Base-by-base conservation (phyloP, 2,113 vertebrate species). In the Spheniscus mendiculus region DNA sequence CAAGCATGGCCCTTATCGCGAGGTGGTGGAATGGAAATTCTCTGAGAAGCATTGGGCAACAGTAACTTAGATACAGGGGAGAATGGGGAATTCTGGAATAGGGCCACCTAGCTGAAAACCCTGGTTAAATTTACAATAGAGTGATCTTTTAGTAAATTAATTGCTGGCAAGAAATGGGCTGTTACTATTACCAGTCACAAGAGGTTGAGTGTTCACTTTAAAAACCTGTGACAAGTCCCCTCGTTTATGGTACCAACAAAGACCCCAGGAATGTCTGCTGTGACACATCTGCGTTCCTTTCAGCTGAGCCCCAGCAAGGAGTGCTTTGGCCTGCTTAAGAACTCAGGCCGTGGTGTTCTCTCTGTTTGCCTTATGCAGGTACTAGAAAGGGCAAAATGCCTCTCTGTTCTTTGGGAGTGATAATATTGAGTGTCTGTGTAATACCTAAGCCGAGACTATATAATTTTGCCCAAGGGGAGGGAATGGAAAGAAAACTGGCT, bases 301-400 rank as follows among this genome's bases (percentile, higher is more conserved):
- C 44, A 27, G 34, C 42, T 3, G 58, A 53, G 42, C 36, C 42
- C 23, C 26, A 36, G 65, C 56, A 12, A 56, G 32, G 42, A 23
- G 30, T 13, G 27, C 34, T 23, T 32, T 34, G 38, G 11, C 47
- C 18, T 17, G 40, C 21, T 9, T 11, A 9, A 45, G 36, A 29
- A 17, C 22, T 25, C 49, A 3, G 14, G 38, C 38, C 44, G 0
- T 38, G 22, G 15, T 50, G 3, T 40, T 52, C 27, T 42, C n/a
- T 36, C 20, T 22, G 6, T 42, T 73, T 40, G 53, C 53, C 40
- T 74, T 23, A 10, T 1, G 21, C 18, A 17, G 42, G 53, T 10
- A 12, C 26, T 16, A 34, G 34, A 38, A 34, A 52, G 38, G 61
- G 42, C 42, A 74, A 56, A 73, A 26, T 38, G 11, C 11, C 12